A percentile compares a stretch with the other conserved stretches of the same genome.
Conservation (phyloP, 2,888 invertebrate genomes). For the Amphipoea oculea region DNA sequence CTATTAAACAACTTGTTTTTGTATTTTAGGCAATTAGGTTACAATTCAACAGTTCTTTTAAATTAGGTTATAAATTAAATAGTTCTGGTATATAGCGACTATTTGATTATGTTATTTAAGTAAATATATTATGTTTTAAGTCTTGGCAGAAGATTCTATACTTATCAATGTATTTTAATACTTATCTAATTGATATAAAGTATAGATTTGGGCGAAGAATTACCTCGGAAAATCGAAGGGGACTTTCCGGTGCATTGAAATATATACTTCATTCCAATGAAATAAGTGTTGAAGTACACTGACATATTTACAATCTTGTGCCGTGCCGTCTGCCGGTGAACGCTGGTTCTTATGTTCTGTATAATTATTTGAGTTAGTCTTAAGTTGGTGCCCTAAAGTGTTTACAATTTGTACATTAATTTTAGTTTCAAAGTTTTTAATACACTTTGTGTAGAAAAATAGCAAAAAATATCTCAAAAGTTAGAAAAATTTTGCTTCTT, state of each 20-base stretch:
- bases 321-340: background rate
- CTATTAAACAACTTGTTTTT: conserved; percentile 7
- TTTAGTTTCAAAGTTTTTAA: background rate
- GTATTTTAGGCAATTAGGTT: background rate
- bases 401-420: conserved; percentile 47
- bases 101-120: conserved; percentile 13
- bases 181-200: conserved; percentile 4
- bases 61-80: conserved; percentile 5
- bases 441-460: conserved; percentile 15
- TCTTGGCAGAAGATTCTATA: background rate
- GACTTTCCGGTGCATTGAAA: background rate
- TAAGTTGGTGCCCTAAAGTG: conserved; percentile 16
- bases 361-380: conserved; percentile 2
- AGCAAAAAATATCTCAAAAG: background rate
- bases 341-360: background rate
- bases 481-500: background rate
- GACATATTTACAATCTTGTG: background rate
- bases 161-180: conserved; percentile 2
- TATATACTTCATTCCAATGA: conserved; percentile 10
- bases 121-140: conserved; percentile 19
- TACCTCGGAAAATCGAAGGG: no score
- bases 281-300: conserved; percentile 9
- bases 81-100: background rate
- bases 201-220: background rate
- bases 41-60: background rate